A percentile compares a stretch with the other conserved stretches of the same genome.
These are phyloP conservation scores for Ardeotis arabs DNA, from an alignment of 2,113 vertebrate species.

Conservation along the genomic window DNA sequence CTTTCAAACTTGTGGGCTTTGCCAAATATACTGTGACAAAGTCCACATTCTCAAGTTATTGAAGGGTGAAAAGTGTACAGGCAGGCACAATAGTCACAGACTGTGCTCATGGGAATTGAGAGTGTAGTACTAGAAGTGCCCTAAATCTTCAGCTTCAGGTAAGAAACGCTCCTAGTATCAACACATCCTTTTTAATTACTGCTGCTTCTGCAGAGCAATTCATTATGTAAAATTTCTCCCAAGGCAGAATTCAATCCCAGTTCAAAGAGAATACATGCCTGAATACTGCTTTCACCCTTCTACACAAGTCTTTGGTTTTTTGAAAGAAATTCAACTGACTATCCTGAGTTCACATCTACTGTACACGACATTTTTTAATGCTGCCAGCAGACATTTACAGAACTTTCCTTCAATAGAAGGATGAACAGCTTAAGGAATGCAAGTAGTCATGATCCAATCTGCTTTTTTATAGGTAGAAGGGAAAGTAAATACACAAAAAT, in stretches of 20 bases:
- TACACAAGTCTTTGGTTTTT: not conserved
- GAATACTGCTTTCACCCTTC: not conserved
- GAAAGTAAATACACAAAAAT: not conserved
- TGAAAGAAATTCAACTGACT: not conserved
- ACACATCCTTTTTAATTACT: conserved; percentile 14
- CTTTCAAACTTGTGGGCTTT: not conserved
- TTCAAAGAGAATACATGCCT: not conserved
- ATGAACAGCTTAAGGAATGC: not conserved
- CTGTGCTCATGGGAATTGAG: not conserved
- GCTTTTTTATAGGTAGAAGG: not conserved
- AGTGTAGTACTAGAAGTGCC: not conserved
- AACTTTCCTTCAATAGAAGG: not conserved
- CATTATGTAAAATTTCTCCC: not conserved
- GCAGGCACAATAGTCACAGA: not conserved
- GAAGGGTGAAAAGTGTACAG: not conserved
- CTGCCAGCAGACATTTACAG: not conserved
- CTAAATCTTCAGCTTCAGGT: not conserved
- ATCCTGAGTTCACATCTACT: not conserved
- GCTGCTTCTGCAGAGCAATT: not conserved
- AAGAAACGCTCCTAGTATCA: not conserved
- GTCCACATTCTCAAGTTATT: not conserved
- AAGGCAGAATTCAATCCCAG: not conserved
- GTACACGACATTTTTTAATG: not conserved
- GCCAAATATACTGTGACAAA: not conserved
- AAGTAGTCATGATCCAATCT: not conserved